These are phyloP conservation scores for Montipora sp. DNA, from an alignment of 64 coral and sea anemone species.

Conservation along the genomic window DNA sequence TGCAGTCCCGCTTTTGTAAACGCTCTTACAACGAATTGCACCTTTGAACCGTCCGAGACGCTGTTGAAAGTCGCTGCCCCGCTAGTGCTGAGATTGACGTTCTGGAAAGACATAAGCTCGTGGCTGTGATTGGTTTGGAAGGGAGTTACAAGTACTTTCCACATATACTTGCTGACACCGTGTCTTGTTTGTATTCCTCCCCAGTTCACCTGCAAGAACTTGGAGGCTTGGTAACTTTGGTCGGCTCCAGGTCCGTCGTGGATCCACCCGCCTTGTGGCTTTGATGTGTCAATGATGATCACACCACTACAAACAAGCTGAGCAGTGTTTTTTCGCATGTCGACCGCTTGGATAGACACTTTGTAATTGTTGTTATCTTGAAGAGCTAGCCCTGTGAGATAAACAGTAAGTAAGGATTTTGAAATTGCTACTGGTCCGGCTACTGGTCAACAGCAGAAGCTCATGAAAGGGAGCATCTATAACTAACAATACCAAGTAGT, in stretches of 20 bases:
- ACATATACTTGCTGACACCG: conserved; percentile 72
- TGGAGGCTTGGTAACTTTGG: no score
- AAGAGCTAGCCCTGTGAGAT: background rate
- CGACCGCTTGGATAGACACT: conserved; percentile 48
- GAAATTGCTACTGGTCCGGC: no score
- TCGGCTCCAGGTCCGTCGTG: no score
- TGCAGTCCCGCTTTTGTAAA: no score
- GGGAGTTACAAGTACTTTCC: conserved; percentile 65
- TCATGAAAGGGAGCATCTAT: no score
- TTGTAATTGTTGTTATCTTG: conserved; percentile 64
- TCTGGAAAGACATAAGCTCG: conserved; percentile 56
- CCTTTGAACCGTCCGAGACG: background rate
- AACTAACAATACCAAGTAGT: no score
- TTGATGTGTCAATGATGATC: conserved; percentile 54
- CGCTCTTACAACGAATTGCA: no score
- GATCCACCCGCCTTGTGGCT: conserved; percentile 69
- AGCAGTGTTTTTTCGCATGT: conserved; percentile 17
- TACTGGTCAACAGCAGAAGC: no score
- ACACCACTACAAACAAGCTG: conserved; percentile 59
- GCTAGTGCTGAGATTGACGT: conserved; percentile 40
- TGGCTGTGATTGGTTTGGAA: conserved; percentile 16
- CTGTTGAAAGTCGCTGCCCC: conserved; percentile 28
- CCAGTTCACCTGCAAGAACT: conserved; percentile 54
- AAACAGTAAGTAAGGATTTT: no score
- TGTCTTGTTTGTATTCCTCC: conserved; percentile 69